Conservation (phyloP, 2,888 invertebrate species). For the Ischnura elegans region DNA sequence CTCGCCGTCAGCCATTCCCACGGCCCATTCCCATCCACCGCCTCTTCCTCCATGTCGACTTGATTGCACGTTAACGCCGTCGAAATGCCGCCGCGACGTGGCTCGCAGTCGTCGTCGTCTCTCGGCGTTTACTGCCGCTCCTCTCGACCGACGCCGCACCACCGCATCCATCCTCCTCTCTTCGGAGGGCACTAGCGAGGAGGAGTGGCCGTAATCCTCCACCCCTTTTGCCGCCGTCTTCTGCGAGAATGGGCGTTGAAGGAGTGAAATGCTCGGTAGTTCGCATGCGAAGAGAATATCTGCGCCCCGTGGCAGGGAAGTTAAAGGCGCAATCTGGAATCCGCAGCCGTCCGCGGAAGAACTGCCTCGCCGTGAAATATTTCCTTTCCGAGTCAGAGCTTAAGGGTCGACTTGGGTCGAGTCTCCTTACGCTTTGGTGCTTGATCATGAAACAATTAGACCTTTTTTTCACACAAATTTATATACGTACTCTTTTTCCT, state of each 20-base stretch:
- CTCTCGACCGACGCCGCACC: not conserved
- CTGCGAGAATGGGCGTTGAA: not conserved
- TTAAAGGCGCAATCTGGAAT: too few relatives aligned
- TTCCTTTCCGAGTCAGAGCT: too few relatives aligned
- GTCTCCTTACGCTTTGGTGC: too few relatives aligned
- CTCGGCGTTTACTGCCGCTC: not conserved
- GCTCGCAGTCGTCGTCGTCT: not conserved
- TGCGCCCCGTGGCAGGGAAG: too few relatives aligned
- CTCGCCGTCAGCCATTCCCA: conserved; percentile 32
- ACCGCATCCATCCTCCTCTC: not conserved
- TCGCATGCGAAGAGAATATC: too few relatives aligned
- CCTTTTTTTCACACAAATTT: too few relatives aligned
- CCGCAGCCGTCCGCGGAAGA: too few relatives aligned
- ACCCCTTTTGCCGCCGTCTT: not conserved
- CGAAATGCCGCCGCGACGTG: not conserved
- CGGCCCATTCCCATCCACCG: conserved; percentile 6
- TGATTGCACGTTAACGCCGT: conserved; percentile 56
- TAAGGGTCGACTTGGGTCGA: too few relatives aligned
- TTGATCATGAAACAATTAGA: too few relatives aligned
- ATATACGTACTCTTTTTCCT: too few relatives aligned
- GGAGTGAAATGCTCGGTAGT: not conserved
- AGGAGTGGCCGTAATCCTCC: not conserved
- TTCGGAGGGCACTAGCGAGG: not conserved
- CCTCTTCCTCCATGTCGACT: conserved; percentile 24
- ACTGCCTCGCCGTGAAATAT: too few relatives aligned